Percentiles rank a stretch among this genome's conserved stretches.
Evolutionary conservation across 2,888 invertebrate genomes (phyloP).

Genomic region (Acanthosoma haemorrhoidale): DNA sequence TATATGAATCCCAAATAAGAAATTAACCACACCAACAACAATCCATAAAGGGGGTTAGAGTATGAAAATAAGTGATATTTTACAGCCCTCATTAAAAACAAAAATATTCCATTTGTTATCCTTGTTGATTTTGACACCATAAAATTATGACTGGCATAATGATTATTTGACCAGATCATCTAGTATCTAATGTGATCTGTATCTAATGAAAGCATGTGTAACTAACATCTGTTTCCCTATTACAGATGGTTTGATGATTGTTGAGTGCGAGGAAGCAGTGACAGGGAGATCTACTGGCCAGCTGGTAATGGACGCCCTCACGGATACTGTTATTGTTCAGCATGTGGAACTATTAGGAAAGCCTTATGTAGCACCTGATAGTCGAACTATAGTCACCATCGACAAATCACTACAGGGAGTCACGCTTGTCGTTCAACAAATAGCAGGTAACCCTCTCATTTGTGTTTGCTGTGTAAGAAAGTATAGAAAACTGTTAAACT

Average conservation of each 20-base stretch:
- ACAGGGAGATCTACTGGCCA: constrained; percentile 60
- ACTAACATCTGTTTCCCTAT: no score
- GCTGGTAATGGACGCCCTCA: constrained; percentile 64
- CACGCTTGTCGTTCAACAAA: constrained; percentile 56
- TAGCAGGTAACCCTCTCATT: constrained; percentile 53
- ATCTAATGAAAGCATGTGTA: no score
- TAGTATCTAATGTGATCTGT: no score
- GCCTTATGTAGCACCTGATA: constrained; percentile 66
- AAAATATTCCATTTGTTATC: background rate
- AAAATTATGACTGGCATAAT: background rate
- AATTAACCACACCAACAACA: no score
- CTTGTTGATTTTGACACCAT: background rate
- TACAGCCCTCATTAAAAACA: no score
- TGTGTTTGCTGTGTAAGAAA: background rate
- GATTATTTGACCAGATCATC: no score
- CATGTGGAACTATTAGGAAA: constrained; percentile 59
- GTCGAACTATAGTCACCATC: constrained; percentile 61
- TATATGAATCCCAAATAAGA: no score
- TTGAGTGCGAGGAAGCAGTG: constrained; percentile 64
- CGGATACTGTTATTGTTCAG: constrained; percentile 61
- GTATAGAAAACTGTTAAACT: no score
- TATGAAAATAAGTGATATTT: no score
- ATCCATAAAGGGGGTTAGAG: no score
- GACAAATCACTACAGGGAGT: constrained; percentile 57
- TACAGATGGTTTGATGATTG: constrained; percentile 64